Evolutionary conservation across 1,140 invertebrate species (phyloP), one percentile per base, ranked within the genome.

Genomic region (Melitaea cinxia): DNA sequence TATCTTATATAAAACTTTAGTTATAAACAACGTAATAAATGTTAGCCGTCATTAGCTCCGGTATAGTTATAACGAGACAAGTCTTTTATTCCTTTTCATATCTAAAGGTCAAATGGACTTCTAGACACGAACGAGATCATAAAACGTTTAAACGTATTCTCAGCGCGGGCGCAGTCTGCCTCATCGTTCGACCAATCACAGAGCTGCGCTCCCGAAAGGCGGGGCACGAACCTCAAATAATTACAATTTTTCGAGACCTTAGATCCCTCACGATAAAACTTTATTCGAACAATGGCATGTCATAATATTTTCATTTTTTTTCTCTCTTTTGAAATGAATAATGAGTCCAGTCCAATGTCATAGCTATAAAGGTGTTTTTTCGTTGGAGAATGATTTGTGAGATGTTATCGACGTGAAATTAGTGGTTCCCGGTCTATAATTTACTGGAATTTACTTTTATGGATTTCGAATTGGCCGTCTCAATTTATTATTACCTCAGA

Each of bases 201-300:
- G 55, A 24, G 6, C 19, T 19, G 5, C 12, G 17, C 24, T 26
- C n/a, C 49, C 49, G 26, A 58, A 65, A 49, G 49, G 60, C 59
- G 65, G 52, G 37, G 65, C 30, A 35, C 26, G 42, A 21, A 66
- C 70, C 67, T 70, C 65, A 50, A 72, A 64, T 64, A 66, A 62
- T 67, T 67, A 61, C 64, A 63, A 68, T 65, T 60, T n/a, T n/a
- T 68, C 47, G 28, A 58, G 58, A 37, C 47, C 53, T 50, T 49
- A 57, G 65, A 68, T 68, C 65, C 35, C n/a, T 37, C 24, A 47
- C 30, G 57, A 70, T 65, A 70, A 61, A 65, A 47, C 62, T 73
- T 73, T 73, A 63, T 65, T 49, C 28, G 67, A 69, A 69, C 67
- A 73, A 73, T 69, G 67, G 55, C 60, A 26, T 70, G 70, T 73